A percentile compares a stretch with the other conserved stretches of the same genome.
Conservation (phyloP, 2,113 vertebrate genomes). For the Phaetusa simplex region DNA sequence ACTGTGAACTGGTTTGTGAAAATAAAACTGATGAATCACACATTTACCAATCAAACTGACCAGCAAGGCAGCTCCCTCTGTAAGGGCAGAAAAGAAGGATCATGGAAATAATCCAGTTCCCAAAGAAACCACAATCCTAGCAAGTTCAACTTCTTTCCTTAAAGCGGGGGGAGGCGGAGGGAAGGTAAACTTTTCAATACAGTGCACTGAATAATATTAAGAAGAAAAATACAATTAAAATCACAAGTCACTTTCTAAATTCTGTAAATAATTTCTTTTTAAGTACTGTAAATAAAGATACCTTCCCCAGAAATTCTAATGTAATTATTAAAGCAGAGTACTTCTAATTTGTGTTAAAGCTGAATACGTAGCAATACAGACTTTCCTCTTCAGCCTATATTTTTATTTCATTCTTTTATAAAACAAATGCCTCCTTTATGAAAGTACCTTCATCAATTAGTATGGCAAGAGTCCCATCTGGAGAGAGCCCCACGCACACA, state of each 20-base stretch:
- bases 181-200: neutral
- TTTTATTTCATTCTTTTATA: neutral
- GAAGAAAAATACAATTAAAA: neutral
- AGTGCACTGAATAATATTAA: neutral
- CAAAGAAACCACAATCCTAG: neutral
- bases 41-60: slow-evolving; percentile 87
- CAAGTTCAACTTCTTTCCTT: neutral
- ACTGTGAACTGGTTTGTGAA: slow-evolving; percentile 90
- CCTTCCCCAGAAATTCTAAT: neutral
- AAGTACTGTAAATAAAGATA: neutral
- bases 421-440: neutral
- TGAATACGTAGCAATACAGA: neutral
- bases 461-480: slow-evolving; percentile 86
- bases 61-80: slow-evolving; percentile 89
- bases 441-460: slow-evolving; percentile 90
- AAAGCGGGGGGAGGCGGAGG: accelerated
- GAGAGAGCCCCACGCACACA: slow-evolving; percentile 88
- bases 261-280: neutral
- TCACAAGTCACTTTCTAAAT: neutral
- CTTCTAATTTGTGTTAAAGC: neutral
- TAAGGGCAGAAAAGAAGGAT: neutral
- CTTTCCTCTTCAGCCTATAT: neutral
- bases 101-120: neutral
- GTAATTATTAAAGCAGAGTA: neutral
- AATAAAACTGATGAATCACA: slow-evolving; percentile 89